Evolutionary conservation across 2,888 invertebrate genomes (phyloP).

Genomic region (Portevinia maculata): DNA sequence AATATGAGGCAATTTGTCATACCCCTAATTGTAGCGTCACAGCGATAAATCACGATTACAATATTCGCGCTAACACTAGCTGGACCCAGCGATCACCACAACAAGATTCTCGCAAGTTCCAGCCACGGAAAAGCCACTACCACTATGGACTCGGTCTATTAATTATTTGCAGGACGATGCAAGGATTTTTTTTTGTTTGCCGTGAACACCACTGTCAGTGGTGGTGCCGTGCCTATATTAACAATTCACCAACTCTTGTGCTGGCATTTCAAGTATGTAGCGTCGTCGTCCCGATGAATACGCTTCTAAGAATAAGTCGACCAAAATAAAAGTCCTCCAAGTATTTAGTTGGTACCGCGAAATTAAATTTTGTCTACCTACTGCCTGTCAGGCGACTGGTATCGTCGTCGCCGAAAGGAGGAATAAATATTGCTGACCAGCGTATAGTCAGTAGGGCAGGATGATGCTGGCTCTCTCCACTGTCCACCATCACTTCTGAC

Average conservation of each 20-base stretch:
- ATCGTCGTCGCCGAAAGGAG: constrained; percentile 33
- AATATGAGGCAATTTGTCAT: constrained; percentile 70
- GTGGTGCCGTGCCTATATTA: constrained; percentile 56
- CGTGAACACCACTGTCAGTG: constrained; percentile 22
- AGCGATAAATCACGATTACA: constrained; percentile 69
- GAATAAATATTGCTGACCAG: constrained; percentile 51
- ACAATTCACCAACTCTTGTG: constrained; percentile 66
- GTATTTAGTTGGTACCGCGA: constrained; percentile 74
- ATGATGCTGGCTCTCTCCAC: constrained; percentile 10
- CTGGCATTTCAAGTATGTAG: constrained; percentile 67
- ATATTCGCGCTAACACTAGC: constrained; percentile 48
- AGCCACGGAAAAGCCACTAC: constrained; percentile 32
- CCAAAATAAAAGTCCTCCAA: constrained; percentile 59
- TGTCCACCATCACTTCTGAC: not conserved
- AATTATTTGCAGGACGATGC: constrained; percentile 67
- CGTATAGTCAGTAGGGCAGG: constrained; percentile 24
- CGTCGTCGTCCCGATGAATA: constrained; percentile 55
- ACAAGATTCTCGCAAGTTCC: constrained; percentile 35
- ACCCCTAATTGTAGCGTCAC: constrained; percentile 60
- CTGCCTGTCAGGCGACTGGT: constrained; percentile 49
- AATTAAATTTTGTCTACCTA: constrained; percentile 71
- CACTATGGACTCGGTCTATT: constrained; percentile 55
- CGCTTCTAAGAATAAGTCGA: constrained; percentile 68
- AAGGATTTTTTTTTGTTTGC: constrained; percentile 32
- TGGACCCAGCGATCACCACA: constrained; percentile 42